These are phyloP conservation scores for Dipus sagitta DNA, from an alignment of 2,797 vertebrate genomes.

Conservation along the genomic window DNA sequence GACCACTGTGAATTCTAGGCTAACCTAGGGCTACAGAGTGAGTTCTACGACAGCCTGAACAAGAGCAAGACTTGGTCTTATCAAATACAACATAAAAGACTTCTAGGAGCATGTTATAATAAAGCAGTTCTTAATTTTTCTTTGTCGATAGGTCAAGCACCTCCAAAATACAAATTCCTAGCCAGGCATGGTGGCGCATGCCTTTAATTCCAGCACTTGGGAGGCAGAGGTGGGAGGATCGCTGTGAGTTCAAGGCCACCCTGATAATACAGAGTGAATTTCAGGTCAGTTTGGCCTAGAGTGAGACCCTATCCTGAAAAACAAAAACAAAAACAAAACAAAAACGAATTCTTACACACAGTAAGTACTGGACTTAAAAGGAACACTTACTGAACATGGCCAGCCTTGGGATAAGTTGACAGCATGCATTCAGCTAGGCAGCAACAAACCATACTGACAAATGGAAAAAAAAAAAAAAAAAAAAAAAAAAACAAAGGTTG, in stretches of 20 bases:
- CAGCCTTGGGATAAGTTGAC: conserved; percentile 91
- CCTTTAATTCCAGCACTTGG: too few species aligned
- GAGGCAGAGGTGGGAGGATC: too few species aligned
- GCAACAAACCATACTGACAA: conserved; percentile 93
- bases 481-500: conserved; percentile 83
- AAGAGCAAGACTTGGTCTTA: too few species aligned
- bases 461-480: conserved; percentile 77
- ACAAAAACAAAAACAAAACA: conserved; percentile 8
- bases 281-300: too few species aligned
- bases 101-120: conserved; percentile 94
- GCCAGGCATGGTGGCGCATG: too few species aligned
- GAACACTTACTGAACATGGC: conserved; percentile 91
- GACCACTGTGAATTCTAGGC: too few species aligned
- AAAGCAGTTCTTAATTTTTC: conserved; percentile 91
- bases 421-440: conserved; percentile 90
- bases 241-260: too few species aligned
- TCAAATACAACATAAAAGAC: conserved; percentile 88
- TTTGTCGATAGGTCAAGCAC: conserved; percentile 91
- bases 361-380: conserved; percentile 91
- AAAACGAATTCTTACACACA: conserved; percentile 92
- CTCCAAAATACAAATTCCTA: conserved; percentile 92
- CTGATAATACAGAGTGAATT: too few species aligned
- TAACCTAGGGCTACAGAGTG: too few species aligned
- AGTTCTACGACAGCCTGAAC: too few species aligned
- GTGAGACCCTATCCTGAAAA: too few species aligned